Evolutionary conservation across 2,797 vertebrate genomes (phyloP).

Genomic region (Gorsachius magnificus): DNA sequence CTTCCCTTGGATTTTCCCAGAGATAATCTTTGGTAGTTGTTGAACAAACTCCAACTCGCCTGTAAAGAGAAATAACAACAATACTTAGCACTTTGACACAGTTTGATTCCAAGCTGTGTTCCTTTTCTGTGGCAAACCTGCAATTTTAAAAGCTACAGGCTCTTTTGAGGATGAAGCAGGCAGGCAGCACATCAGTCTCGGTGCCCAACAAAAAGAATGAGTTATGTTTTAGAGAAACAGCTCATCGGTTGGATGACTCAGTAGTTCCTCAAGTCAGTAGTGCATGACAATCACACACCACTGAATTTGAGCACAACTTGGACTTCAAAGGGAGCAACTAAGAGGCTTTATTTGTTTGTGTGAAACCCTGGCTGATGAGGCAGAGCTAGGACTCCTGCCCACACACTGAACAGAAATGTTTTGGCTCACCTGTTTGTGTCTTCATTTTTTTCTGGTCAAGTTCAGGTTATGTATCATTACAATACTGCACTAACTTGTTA

Average conservation of each 20-base stretch:
- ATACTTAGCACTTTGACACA: background rate
- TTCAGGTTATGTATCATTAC: background rate
- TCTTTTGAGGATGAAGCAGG: background rate
- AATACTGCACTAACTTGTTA: background rate
- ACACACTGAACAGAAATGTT: background rate
- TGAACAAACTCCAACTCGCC: background rate
- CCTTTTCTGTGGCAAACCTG: background rate
- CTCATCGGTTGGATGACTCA: background rate
- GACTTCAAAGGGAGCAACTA: background rate
- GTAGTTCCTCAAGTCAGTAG: background rate
- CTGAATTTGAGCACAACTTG: background rate
- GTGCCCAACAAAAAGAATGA: background rate
- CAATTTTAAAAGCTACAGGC: accelerated
- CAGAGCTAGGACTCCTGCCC: background rate
- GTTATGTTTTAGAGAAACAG: background rate
- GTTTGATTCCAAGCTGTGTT: background rate
- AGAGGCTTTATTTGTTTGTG: background rate
- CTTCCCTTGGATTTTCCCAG: background rate
- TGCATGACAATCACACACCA: background rate
- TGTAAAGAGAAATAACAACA: background rate
- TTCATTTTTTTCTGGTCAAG: background rate
- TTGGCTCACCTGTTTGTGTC: background rate
- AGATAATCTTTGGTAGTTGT: background rate
- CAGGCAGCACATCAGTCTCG: background rate
- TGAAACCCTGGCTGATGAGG: background rate